Evolutionary conservation across 2,888 invertebrate genomes (phyloP).

Genomic region (Ecliptopera silaceata): DNA sequence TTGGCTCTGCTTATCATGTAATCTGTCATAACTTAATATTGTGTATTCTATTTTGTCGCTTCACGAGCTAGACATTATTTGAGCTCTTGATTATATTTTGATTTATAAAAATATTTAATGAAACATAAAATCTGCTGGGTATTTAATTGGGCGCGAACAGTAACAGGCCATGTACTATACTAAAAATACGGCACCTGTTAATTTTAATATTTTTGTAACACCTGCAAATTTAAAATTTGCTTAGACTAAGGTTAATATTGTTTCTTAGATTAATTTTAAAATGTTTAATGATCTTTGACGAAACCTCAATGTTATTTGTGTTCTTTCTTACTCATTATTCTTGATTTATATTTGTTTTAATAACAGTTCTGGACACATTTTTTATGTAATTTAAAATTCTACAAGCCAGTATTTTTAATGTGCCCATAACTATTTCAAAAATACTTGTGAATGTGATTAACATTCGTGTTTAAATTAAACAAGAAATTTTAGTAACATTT

Average conservation of each 20-base stretch:
- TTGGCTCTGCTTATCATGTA: conserved; percentile 65
- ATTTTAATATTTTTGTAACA: too few species aligned
- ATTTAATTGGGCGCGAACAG: neutral
- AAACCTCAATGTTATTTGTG: neutral
- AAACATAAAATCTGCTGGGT: neutral
- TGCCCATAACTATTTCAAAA: conserved; percentile 11
- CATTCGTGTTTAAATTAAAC: conserved; percentile 24
- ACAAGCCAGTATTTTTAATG: neutral
- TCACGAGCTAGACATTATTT: neutral
- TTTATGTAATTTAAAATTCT: neutral
- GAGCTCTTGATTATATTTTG: conserved; percentile 11
- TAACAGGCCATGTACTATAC: neutral
- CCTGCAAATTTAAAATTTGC: too few species aligned
- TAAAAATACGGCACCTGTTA: too few species aligned
- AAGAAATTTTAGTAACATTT: conserved; percentile 38
- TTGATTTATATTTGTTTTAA: neutral
- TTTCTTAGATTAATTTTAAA: neutral
- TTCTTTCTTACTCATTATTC: neutral
- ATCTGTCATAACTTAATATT: conserved; percentile 62
- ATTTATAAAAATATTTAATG: conserved; percentile 12
- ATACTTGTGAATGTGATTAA: conserved; percentile 61
- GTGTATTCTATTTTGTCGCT: conserved; percentile 34
- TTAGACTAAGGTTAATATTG: neutral
- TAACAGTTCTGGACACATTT: neutral
- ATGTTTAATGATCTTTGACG: conserved; percentile 42